Evolutionary conservation across 2,888 invertebrate genomes (phyloP).

Genomic region (Drosophila falleni): DNA sequence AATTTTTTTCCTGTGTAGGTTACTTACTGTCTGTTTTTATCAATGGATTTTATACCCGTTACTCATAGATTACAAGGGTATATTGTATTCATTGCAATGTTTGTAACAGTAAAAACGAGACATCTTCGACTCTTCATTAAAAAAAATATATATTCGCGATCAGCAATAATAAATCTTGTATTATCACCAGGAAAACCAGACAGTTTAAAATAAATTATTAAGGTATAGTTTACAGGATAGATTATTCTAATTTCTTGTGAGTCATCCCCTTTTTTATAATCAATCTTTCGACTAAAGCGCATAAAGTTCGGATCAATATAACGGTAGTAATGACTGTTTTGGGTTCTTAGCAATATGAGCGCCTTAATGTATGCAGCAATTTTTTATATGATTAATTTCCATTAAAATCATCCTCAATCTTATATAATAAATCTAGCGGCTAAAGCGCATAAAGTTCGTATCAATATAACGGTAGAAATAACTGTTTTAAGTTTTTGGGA

Average conservation of each 20-base stretch:
- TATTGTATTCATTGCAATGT: background rate
- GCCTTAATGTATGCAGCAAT: background rate
- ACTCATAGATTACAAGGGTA: background rate
- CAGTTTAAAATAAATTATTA: no score
- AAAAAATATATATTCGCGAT: no score
- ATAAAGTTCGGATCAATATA: background rate
- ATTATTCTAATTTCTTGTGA: fast-evolving
- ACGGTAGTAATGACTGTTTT: background rate
- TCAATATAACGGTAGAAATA: no score
- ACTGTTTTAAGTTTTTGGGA: no score
- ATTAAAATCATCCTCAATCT: no score
- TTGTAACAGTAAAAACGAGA: background rate
- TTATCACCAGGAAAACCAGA: no score
- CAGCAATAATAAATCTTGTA: no score
- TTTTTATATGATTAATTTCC: background rate
- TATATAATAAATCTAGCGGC: no score
- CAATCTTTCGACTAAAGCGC: background rate
- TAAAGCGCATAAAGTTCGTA: no score
- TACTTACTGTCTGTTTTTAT: constrained; percentile 12
- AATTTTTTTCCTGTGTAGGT: no score
- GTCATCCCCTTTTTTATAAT: background rate
- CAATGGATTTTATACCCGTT: constrained; percentile 1
- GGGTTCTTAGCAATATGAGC: background rate
- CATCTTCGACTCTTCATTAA: no score
- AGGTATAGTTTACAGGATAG: background rate